Percentiles rank a stretch among this genome's conserved stretches.
phyloP scores from a whole-genome alignment of 1,140 invertebrate genomes.

The Papilio machaon region DNA sequence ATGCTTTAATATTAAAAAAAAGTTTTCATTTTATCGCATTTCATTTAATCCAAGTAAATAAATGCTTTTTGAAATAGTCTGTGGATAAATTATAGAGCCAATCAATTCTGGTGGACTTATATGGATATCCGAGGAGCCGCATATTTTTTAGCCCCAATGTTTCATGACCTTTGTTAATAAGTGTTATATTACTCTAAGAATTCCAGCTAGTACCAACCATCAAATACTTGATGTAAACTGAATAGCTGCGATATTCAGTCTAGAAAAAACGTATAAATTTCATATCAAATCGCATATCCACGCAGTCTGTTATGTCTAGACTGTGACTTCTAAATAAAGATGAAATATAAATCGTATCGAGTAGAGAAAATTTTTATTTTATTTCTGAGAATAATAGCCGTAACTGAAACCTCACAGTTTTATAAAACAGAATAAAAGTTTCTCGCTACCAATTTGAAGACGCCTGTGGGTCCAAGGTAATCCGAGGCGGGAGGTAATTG shows the following conservation, averaged over 20 bases:
- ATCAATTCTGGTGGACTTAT: no score
- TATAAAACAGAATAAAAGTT: conserved; percentile 23
- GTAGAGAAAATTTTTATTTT: background rate
- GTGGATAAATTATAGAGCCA: no score
- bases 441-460: conserved; percentile 17
- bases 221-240: no score
- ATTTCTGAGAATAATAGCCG: background rate
- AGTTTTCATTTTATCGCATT: background rate
- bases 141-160: no score
- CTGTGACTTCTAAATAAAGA: background rate
- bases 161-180: no score
- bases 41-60: no score
- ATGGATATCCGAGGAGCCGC: no score
- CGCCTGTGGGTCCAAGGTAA: conserved; percentile 16
- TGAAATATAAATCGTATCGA: background rate
- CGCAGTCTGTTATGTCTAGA: background rate
- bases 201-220: no score
- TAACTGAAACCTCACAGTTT: conserved; percentile 6
- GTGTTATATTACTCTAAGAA: no score
- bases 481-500: conserved; percentile 6
- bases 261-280: background rate
- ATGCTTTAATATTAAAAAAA: background rate
- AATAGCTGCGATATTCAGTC: no score
- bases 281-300: background rate
- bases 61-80: no score